Percentiles rank a stretch among this genome's conserved stretches.
phyloP scores from a whole-genome alignment of 1,140 invertebrate species.

The Drosophila lacertosa region DNA sequence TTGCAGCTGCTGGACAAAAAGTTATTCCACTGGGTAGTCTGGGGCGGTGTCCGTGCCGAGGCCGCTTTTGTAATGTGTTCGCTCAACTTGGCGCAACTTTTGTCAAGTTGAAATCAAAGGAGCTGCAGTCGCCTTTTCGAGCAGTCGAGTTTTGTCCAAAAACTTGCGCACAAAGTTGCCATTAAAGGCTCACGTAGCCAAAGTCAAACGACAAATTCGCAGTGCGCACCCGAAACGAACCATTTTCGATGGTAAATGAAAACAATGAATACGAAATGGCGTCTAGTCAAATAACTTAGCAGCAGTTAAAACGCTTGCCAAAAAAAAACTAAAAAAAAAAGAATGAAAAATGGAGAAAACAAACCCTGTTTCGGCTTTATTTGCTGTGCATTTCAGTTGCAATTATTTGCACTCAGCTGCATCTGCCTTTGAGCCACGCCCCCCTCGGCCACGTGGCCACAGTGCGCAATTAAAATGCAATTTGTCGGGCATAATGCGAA shows the following conservation, averaged over 20 bases:
- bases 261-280: slow-evolving; percentile 7
- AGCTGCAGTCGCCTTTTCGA: slow-evolving; percentile 29
- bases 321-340: too few relatives aligned
- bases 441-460: slow-evolving; percentile 14
- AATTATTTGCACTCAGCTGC: slow-evolving; percentile 72
- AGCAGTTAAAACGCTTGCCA: slow-evolving; percentile 47
- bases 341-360: too few relatives aligned
- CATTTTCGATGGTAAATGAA: slow-evolving; percentile 32
- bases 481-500: slow-evolving; percentile 51
- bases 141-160: slow-evolving; percentile 50
- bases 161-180: slow-evolving; percentile 70
- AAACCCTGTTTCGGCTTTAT: slow-evolving; percentile 52
- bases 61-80: slow-evolving; percentile 65
- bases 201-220: slow-evolving; percentile 81
- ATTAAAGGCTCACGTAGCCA: slow-evolving; percentile 78
- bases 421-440: slow-evolving; percentile 47
- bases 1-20: slow-evolving; percentile 1
- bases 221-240: slow-evolving; percentile 40
- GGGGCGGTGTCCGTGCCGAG: slow-evolving; percentile 26
- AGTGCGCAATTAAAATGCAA: slow-evolving; percentile 75
- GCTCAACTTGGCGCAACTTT: slow-evolving; percentile 67
- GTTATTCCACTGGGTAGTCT: slow-evolving; percentile 2
- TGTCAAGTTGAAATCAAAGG: slow-evolving; percentile 75
- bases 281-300: slow-evolving; percentile 28
- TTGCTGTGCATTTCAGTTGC: slow-evolving; percentile 73